Evolutionary conservation across 2,888 invertebrate genomes (phyloP).

Genomic region (Lepidocyrtoides sp.): DNA sequence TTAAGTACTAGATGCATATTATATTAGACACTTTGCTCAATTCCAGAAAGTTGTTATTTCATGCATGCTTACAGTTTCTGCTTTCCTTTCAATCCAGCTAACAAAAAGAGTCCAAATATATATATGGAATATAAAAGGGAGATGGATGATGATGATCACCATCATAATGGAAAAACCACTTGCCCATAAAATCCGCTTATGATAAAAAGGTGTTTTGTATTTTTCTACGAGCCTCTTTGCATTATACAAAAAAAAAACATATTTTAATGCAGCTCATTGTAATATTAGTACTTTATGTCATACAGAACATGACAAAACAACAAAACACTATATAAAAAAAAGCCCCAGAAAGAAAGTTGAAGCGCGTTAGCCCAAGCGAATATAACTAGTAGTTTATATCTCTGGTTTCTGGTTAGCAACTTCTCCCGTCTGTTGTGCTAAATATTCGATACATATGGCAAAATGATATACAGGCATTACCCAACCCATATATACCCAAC

Average conservation of each 20-base stretch:
- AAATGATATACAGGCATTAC: neutral
- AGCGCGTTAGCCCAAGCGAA: neutral
- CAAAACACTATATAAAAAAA: neutral
- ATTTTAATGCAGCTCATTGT: neutral
- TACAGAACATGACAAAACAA: neutral
- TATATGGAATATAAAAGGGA: slow-evolving; percentile 22
- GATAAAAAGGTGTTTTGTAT: neutral
- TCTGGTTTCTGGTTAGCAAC: neutral
- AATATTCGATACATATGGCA: slow-evolving; percentile 32
- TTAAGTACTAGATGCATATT: slow-evolving; percentile 5
- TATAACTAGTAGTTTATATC: neutral
- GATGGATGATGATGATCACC: neutral
- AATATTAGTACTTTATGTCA: slow-evolving; percentile 4
- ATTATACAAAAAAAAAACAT: neutral
- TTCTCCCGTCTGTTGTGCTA: neutral
- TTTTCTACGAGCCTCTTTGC: neutral
- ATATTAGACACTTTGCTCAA: slow-evolving; percentile 17
- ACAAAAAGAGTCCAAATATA: neutral
- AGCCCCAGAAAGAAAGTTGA: slow-evolving; percentile 1
- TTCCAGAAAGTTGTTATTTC: slow-evolving; percentile 36
- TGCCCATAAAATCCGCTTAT: neutral
- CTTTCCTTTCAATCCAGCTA: slow-evolving; percentile 3
- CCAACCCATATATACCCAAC: neutral
- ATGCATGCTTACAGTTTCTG: slow-evolving; percentile 1
- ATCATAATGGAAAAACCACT: neutral